Evolutionary conservation across 2,797 vertebrate genomes (phyloP).

Genomic region (Threskiornis aethiopicus): DNA sequence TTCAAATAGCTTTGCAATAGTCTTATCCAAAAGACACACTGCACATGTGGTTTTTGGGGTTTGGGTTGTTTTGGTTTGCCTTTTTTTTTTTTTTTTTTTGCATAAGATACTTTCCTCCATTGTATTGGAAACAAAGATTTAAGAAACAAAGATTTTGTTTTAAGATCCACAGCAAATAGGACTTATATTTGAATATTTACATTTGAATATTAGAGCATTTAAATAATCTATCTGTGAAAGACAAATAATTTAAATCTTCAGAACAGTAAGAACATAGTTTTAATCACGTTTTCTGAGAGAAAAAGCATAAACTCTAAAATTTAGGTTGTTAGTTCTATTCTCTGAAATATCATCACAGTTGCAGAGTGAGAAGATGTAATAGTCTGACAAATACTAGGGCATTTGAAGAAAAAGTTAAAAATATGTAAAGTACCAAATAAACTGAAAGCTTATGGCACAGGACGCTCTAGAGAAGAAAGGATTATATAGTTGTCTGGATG

Average conservation of each 20-base stretch:
- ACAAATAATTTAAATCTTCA: conserved; percentile 40
- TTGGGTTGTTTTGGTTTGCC: too few relatives aligned
- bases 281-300: not conserved
- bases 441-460: not conserved
- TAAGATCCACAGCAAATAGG: conserved; percentile 43
- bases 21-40: conserved; percentile 34
- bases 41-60: not conserved
- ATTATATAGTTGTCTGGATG: not conserved
- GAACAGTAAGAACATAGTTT: not conserved
- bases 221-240: conserved; percentile 25
- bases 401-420: not conserved
- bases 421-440: not conserved
- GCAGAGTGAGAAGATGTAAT: not conserved
- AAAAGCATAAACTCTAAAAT: not conserved
- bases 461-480: not conserved
- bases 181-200: conserved; percentile 29
- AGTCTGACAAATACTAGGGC: not conserved
- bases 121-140: conserved; percentile 9
- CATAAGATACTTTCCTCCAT: not conserved
- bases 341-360: not conserved
- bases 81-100: not conserved
- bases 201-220: conserved; percentile 35
- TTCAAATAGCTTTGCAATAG: conserved; percentile 36
- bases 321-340: not conserved
- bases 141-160: conserved; percentile 1